A percentile compares a stretch with the other conserved stretches of the same genome.
These are phyloP conservation scores for Atta cephalotes DNA, from an alignment of 1,140 invertebrate species.

Conservation along the genomic window DNA sequence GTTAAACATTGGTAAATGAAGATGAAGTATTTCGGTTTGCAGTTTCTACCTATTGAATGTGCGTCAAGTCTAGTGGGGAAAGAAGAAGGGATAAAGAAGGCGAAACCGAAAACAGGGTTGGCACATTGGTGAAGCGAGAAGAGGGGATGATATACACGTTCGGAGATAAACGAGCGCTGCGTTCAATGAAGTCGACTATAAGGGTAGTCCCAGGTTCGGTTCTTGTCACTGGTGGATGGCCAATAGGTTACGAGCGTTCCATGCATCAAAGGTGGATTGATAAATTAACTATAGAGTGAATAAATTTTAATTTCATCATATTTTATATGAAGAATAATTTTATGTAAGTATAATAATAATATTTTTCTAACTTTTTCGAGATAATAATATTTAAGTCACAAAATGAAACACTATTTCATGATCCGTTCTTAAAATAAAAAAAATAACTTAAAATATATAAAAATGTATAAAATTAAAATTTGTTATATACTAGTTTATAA, in stretches of 20 bases:
- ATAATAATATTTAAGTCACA: background rate
- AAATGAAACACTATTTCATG: background rate
- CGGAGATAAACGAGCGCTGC: conserved; percentile 77
- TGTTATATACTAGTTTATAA: background rate
- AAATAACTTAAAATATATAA: conserved; percentile 1
- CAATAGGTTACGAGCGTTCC: conserved; percentile 26
- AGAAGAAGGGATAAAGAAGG: conserved; percentile 31
- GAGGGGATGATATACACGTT: conserved; percentile 77
- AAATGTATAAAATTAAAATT: background rate
- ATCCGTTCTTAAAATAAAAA: background rate
- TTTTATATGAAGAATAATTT: background rate
- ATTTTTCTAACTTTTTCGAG: background rate
- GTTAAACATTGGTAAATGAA: conserved; percentile 71
- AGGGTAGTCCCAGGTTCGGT: conserved; percentile 74
- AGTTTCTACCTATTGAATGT: conserved; percentile 51
- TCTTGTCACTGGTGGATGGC: conserved; percentile 53
- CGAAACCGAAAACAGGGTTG: conserved; percentile 68
- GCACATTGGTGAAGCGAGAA: conserved; percentile 59
- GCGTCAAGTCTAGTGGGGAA: conserved; percentile 37
- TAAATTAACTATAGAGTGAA: conserved; percentile 19
- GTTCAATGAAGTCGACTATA: conserved; percentile 81
- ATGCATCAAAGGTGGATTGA: conserved; percentile 47
- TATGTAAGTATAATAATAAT: background rate
- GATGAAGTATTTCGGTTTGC: conserved; percentile 70
- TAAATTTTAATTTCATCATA: conserved; percentile 76